These are phyloP conservation scores for Cerastis rubricosa DNA, from an alignment of 2,888 invertebrate genomes.

Conservation along the genomic window DNA sequence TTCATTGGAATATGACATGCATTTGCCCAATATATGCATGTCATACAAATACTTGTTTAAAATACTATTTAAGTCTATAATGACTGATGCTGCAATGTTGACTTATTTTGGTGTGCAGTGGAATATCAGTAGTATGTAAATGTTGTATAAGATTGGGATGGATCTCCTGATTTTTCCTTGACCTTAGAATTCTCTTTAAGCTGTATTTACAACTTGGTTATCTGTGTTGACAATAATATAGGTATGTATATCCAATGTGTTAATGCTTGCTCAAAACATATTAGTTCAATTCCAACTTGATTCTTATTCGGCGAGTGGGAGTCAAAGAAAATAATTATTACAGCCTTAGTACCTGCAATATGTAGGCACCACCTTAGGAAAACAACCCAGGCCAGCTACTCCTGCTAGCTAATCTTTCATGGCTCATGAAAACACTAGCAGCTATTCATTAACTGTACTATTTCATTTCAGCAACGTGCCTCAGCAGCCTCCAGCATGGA, in stretches of 20 bases:
- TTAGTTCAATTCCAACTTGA: background rate
- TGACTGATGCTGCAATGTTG: background rate
- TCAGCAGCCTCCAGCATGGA: conserved; percentile 88
- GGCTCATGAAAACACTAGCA: background rate
- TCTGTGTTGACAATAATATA: background rate
- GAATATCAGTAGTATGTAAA: background rate
- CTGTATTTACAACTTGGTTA: background rate
- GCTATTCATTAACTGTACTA: background rate
- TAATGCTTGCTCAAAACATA: background rate
- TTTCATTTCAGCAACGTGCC: conserved; percentile 84
- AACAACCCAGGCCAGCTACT: background rate
- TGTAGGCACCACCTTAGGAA: background rate
- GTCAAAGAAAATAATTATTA: background rate
- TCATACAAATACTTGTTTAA: background rate
- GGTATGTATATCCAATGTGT: background rate
- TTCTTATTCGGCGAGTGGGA: background rate
- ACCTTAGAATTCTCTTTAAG: background rate
- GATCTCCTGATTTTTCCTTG: background rate
- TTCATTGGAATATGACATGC: background rate
- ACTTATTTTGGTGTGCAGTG: background rate
- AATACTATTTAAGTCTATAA: background rate
- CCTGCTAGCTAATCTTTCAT: background rate
- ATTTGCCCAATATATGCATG: background rate
- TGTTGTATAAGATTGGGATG: background rate
- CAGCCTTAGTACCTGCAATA: background rate